Evolutionary conservation across 2,113 vertebrate species (phyloP), one percentile per base, ranked within the genome.

Genomic region (Microtus richardsoni): DNA sequence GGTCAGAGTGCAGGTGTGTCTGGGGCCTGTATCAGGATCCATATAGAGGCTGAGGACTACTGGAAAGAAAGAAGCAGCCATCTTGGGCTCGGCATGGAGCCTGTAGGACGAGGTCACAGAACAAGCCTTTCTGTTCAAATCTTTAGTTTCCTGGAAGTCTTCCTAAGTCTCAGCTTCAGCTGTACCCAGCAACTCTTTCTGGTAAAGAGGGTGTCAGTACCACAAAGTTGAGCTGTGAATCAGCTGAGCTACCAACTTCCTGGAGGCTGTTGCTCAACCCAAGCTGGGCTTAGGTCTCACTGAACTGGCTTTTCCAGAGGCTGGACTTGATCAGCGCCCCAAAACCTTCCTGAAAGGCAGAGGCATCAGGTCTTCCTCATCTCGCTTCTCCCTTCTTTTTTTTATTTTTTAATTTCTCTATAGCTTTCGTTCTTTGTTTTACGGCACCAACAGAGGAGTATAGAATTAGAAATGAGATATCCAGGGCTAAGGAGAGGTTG

Each of bases 61-160:
- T 60, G 26, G 33, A 12, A 77, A 39, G 28, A 87, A 92, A n/a
- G 60, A 7, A 60, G 26, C 5, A 33, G 10, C 2, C 41, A 33
- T 19, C 26, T 54, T 70, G 14, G 12, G 47, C 66, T 90, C 54
- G 74, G 7, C 22, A 8, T 49, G 52, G 36, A 88, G 22, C n/a
- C 26, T 12, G 3, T 33, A 58, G 39, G 71, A 19, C 70, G 41
- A 66, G 78, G 52, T 66, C 12, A 44, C 26, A 47, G 33, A 88
- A 44, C 19, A 41, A 73, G 17, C 26, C 26, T 82, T 89, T 90
- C 68, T 96, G 64, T 64, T 85, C 64, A 94, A 70, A 16, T 87
- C 64, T 85, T 82, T 39, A 54, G 85, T 64, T 97, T 97, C 93
- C 95, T 28, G 87, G 85, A 97, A 95, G 30, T 7, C 84, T 90